A percentile compares a stretch with the other conserved stretches of the same genome.
These are phyloP conservation scores for Ptychadena robeensis DNA, from an alignment of 2,797 vertebrate genomes.

Conservation along the genomic window DNA sequence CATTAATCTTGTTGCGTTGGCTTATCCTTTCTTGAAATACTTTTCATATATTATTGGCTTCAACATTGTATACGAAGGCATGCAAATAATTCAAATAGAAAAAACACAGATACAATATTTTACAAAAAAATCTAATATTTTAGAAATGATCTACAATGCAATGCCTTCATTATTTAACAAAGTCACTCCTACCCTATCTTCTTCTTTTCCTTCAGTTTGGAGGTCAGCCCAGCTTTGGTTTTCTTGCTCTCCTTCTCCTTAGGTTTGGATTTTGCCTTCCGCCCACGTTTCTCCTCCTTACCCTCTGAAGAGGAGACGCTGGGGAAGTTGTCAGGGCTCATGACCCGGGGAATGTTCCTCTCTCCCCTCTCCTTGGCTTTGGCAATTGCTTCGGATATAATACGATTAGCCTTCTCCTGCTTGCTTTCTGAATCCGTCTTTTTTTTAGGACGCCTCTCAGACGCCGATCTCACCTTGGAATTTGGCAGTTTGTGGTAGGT, in stretches of 20 bases:
- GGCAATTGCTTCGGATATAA: conserved; percentile 98
- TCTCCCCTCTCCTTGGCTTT: conserved; percentile 93
- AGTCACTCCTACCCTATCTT: conserved; percentile 90
- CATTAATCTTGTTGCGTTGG: no score
- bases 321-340: conserved; percentile 97
- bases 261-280: conserved; percentile 80
- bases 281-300: conserved; percentile 78
- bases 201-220: conserved; percentile 92
- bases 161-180: not conserved
- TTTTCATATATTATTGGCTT: no score
- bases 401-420: conserved; percentile 97
- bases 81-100: no score
- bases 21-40: no score
- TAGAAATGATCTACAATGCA: not conserved
- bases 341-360: conserved; percentile 92
- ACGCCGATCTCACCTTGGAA: conserved; percentile 86
- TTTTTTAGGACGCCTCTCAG: conserved; percentile 86
- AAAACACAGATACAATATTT: not conserved
- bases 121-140: not conserved
- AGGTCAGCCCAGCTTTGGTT: conserved; percentile 83
- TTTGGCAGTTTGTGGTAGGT: conserved; percentile 87
- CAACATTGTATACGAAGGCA: no score
- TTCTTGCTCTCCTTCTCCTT: conserved; percentile 90
- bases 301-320: conserved; percentile 86
- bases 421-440: conserved; percentile 87